Evolutionary conservation across 2,888 invertebrate species (phyloP).

Genomic region (Aelia acuminata): DNA sequence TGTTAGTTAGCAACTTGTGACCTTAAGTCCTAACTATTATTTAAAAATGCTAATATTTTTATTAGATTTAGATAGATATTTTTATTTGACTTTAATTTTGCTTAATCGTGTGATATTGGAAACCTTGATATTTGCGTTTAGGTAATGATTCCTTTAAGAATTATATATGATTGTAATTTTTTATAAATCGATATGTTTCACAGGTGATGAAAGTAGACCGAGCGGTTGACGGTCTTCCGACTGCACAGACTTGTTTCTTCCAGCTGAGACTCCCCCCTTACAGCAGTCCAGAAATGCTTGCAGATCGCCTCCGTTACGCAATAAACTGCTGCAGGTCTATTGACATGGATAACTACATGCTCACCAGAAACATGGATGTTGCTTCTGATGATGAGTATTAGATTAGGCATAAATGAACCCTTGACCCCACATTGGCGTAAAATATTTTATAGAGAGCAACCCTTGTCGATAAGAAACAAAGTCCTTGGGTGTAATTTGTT

Average conservation of each 20-base stretch:
- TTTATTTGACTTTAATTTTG: no score
- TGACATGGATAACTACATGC: conserved; percentile 80
- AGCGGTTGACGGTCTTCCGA: conserved; percentile 74
- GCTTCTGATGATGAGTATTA: conserved; percentile 71
- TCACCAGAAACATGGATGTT: conserved; percentile 74
- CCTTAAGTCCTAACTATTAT: no score
- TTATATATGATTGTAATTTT: no score
- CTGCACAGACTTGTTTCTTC: conserved; percentile 77
- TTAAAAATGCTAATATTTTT: no score
- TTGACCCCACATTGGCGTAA: background rate
- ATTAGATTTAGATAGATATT: no score
- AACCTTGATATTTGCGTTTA: no score
- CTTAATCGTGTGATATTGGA: no score
- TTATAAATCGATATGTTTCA: conserved; percentile 52
- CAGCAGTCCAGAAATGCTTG: conserved; percentile 74
- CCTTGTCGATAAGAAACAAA: conserved; percentile 12
- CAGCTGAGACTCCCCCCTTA: conserved; percentile 77
- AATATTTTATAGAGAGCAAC: conserved; percentile 16
- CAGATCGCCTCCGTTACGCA: conserved; percentile 76
- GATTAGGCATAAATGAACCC: conserved; percentile 4
- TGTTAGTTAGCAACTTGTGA: no score
- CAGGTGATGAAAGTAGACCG: conserved; percentile 75
- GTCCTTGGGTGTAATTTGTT: conserved; percentile 32
- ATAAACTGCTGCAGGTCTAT: conserved; percentile 79
- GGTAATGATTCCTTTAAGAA: no score